Evolutionary conservation across 2,888 invertebrate species (phyloP).

Genomic region (Cephus spinipes): DNA sequence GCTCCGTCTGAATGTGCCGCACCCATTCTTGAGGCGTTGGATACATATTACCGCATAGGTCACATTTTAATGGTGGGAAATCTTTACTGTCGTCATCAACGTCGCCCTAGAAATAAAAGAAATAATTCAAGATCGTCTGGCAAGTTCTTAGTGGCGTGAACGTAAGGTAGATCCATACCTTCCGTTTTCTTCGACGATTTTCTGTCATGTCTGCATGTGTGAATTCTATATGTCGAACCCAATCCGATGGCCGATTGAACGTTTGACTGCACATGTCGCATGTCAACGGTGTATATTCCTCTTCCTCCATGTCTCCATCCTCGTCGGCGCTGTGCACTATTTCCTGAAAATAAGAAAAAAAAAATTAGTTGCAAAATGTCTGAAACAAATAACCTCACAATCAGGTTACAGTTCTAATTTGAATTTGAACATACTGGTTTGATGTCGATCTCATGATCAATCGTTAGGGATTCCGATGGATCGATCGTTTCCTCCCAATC

Average conservation of each 20-base stretch:
- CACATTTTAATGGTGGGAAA: constrained; percentile 80
- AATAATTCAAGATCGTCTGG: neutral
- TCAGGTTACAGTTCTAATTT: constrained; percentile 1
- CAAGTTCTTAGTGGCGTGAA: neutral
- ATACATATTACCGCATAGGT: constrained; percentile 78
- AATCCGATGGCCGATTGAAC: constrained; percentile 83
- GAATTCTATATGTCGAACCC: constrained; percentile 85
- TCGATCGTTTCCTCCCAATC: constrained; percentile 81
- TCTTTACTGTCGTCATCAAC: constrained; percentile 78
- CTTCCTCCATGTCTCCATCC: constrained; percentile 70
- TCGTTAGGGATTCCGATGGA: constrained; percentile 75
- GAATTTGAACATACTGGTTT: constrained; percentile 70
- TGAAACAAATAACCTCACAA: neutral
- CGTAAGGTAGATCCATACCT: constrained; percentile 41
- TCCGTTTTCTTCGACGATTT: constrained; percentile 62
- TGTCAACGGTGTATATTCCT: constrained; percentile 79
- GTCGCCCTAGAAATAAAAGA: constrained; percentile 69
- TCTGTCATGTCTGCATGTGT: constrained; percentile 77
- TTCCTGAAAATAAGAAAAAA: constrained; percentile 46
- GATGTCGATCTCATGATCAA: constrained; percentile 77
- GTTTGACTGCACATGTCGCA: constrained; percentile 88
- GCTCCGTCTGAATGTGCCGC: constrained; percentile 85
- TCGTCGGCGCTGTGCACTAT: constrained; percentile 66
- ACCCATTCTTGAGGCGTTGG: constrained; percentile 90
- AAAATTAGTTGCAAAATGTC: neutral